A percentile compares a stretch with the other conserved stretches of the same genome.
phyloP scores from a whole-genome alignment of 2,113 vertebrate genomes.

The Pavo muticus region DNA sequence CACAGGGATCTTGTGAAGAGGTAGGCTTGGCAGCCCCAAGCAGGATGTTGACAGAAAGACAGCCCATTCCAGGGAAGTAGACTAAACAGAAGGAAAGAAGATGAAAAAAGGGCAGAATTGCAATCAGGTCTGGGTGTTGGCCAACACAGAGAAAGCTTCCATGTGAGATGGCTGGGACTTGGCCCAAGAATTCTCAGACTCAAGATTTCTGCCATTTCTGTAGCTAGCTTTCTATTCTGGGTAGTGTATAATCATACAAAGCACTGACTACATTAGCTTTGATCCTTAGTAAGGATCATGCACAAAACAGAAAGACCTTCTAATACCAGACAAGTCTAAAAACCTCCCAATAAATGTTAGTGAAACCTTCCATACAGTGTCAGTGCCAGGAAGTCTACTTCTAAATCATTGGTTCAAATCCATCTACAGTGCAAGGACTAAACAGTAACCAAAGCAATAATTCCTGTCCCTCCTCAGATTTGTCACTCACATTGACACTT shows the following conservation, averaged over 20 bases:
- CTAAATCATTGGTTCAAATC: not conserved
- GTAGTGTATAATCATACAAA: not conserved
- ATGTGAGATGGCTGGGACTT: not conserved
- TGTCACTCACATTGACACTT: not conserved
- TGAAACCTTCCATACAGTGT: not conserved
- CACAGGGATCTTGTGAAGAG: not conserved
- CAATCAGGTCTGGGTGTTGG: not conserved
- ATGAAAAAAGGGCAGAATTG: not conserved
- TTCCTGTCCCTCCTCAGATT: not conserved
- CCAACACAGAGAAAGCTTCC: not conserved
- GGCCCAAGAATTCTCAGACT: not conserved
- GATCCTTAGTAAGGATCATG: not conserved
- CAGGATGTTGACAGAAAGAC: not conserved
- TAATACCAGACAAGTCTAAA: not conserved
- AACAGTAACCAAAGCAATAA: not conserved
- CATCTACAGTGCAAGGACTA: not conserved
- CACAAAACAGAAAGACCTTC: not conserved
- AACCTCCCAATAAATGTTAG: fast-evolving
- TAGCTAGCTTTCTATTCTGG: not conserved
- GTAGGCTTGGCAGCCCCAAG: not conserved
- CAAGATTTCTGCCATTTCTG: not conserved
- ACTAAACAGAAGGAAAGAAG: not conserved
- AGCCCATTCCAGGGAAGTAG: not conserved
- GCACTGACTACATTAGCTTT: not conserved
- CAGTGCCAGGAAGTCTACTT: not conserved